phyloP scores from a whole-genome alignment of 2,797 vertebrate species.

The Pangasius djambal region DNA sequence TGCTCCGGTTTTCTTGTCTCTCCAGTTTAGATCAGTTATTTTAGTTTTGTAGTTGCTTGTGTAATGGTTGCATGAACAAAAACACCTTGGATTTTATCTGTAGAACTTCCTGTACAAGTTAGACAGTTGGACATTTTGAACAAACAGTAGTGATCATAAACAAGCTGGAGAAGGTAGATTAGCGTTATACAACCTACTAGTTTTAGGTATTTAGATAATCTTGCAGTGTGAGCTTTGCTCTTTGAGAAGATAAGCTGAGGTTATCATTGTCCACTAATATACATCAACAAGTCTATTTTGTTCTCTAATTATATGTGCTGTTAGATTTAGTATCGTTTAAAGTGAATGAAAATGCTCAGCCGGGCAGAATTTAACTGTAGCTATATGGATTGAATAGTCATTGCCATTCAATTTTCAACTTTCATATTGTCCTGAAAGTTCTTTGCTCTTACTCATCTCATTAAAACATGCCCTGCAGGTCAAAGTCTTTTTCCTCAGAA shows the following conservation, averaged over 20 bases:
- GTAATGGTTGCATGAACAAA: not conserved
- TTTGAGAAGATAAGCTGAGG: not conserved
- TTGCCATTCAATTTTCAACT: not conserved
- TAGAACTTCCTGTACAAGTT: not conserved
- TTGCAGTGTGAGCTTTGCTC: not conserved
- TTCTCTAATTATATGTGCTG: not conserved
- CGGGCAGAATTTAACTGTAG: not conserved
- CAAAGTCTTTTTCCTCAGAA: not conserved
- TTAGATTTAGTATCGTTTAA: not conserved
- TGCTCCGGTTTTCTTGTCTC: not conserved
- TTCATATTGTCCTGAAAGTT: not conserved
- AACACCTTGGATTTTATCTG: not conserved
- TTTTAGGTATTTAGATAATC: not conserved
- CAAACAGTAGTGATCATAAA: not conserved
- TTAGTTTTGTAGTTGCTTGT: not conserved
- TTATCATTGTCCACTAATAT: not conserved
- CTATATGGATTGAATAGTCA: not conserved
- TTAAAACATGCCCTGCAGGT: not conserved
- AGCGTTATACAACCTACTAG: not conserved
- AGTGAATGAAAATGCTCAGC: not conserved
- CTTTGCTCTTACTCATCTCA: not conserved
- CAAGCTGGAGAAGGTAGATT: not conserved
- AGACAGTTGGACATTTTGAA: not conserved
- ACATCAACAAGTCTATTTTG: not conserved
- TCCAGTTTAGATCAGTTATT: not conserved